Conservation (phyloP, 1,140 invertebrate species). For the Watersipora subatra region DNA sequence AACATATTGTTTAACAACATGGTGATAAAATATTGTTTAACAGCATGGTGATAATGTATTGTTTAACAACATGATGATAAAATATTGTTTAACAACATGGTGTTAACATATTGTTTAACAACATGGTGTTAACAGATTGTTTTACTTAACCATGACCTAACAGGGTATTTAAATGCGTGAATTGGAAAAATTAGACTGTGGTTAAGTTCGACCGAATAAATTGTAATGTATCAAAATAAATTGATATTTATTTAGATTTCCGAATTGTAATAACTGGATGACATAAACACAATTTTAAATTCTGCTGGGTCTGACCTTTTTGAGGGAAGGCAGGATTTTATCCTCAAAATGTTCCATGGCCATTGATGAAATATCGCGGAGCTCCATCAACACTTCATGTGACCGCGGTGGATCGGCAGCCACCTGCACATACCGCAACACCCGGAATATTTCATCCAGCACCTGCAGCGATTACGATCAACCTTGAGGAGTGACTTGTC, state of each 20-base stretch:
- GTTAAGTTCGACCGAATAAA: no score
- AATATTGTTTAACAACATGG: not conserved
- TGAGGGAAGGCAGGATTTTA: slow-evolving; percentile 54
- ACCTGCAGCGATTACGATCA: slow-evolving; percentile 56
- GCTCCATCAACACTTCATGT: slow-evolving; percentile 71
- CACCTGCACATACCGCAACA: slow-evolving; percentile 54
- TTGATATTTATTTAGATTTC: no score
- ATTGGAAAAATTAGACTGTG: no score
- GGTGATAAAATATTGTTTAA: not conserved
- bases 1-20: not conserved
- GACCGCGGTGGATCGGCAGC: slow-evolving; percentile 53
- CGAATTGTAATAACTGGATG: no score
- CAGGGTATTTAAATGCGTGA: no score
- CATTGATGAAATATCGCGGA: slow-evolving; percentile 84
- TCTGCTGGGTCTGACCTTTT: slow-evolving; percentile 13
- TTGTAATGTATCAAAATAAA: no score
- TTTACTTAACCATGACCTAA: not conserved
- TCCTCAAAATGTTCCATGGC: slow-evolving; percentile 93
- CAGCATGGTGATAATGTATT: not conserved
- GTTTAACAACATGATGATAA: not conserved
- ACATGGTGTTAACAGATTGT: no score
- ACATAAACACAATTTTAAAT: no score
- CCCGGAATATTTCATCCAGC: slow-evolving; percentile 68
- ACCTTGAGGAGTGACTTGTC: no score
- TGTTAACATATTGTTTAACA: not conserved